Percentiles rank a stretch among this genome's conserved stretches.
Evolutionary conservation across 2,113 vertebrate species (phyloP).

Genomic region (Tachysurus fulvidraco): DNA sequence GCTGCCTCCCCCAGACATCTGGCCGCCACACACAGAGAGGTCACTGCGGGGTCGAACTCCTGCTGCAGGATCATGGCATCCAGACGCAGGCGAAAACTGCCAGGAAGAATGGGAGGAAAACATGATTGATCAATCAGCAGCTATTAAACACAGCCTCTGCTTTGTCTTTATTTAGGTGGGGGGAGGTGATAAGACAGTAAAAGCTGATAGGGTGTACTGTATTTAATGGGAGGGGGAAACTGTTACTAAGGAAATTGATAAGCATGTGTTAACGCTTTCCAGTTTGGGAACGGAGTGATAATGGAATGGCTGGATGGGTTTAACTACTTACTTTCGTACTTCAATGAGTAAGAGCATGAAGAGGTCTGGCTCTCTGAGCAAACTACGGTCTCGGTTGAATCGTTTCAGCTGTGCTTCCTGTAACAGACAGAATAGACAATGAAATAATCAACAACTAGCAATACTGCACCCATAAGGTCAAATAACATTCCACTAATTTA

Average conservation of each 20-base stretch:
- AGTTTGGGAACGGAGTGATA: not conserved
- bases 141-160: slow-evolving; percentile 28
- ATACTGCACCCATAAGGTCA: not conserved
- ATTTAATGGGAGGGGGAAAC: not conserved
- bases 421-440: slow-evolving; percentile 45
- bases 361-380: slow-evolving; percentile 74
- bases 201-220: not conserved
- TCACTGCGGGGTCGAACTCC: slow-evolving; percentile 79
- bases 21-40: slow-evolving; percentile 79
- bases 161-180: slow-evolving; percentile 25
- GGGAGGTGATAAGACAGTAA: slow-evolving; percentile 7
- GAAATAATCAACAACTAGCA: not conserved
- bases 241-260: slow-evolving; percentile 7
- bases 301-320: not conserved
- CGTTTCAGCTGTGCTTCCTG: slow-evolving; percentile 73
- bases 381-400: slow-evolving; percentile 69
- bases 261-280: not conserved
- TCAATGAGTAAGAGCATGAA: slow-evolving; percentile 76
- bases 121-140: slow-evolving; percentile 55
- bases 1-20: slow-evolving; percentile 78
- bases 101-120: slow-evolving; percentile 23
- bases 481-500: not conserved
- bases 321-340: slow-evolving; percentile 69
- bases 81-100: slow-evolving; percentile 75
- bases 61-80: slow-evolving; percentile 80